Evolutionary conservation across 2,113 vertebrate species (phyloP), one percentile per base, ranked within the genome.

Genomic region (Sinocyclocheilus anophthalmus): DNA sequence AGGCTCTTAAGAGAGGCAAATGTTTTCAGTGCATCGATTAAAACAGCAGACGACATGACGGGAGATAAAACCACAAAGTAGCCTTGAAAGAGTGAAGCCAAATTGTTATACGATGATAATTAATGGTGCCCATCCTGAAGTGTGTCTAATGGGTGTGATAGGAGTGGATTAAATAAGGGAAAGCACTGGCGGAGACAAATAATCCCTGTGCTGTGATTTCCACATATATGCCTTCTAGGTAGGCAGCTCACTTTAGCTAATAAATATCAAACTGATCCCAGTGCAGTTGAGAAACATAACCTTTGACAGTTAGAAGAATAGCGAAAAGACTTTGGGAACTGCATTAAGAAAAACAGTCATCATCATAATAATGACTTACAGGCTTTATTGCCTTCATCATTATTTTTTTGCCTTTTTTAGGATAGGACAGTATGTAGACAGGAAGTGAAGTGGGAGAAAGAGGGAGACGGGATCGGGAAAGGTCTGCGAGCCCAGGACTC

Each of bases 91-190:
- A 45, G 22, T 42, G 18, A 83, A 75, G 33, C 14, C 22, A 26
- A 86, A 59, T 50, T 20, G 69, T 86, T 76, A 76, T 37, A 45
- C 26, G 39, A 57, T 69, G 80, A 83, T 53, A 65, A 73, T 84
- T 59, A 73, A 63, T 14, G 18, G 12, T 50, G 85, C 55, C 48
- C 33, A 30, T 57, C 53, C 53, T 30, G 13, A 57, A 48, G 42
- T 37, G 26, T 50, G 20, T 86, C 67, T 73, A 73, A 84, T 59
- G 50, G 30, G 30, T 73, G 13, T 73, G 33, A 73, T 84, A 53
- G 24, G 16, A 70, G 45, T 55, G 18, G 45, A 69, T 69, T 39
- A 61, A 85, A 24, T 57, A 57, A 76, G 37, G 26, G 77, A 48
- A 45, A 67, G 24, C 26, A 77, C 26, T 24, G 18, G 42, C 20